Evolutionary conservation across 2,797 vertebrate species (phyloP).

Genomic region (Hephaestus fuliginosus): DNA sequence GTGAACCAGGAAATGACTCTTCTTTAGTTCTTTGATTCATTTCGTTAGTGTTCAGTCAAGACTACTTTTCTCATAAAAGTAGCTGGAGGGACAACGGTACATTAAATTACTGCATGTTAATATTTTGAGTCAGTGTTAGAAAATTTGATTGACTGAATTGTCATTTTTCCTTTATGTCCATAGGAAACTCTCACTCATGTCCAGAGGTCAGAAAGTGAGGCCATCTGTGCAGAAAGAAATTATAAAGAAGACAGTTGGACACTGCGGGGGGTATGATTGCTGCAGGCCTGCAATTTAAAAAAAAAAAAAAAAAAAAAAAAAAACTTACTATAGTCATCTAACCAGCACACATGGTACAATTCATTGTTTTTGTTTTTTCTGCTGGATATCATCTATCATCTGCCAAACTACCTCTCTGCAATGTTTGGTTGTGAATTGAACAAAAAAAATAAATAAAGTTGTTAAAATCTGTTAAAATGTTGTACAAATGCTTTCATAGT

Average conservation of each 20-base stretch:
- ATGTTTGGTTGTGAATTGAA: conserved; percentile 43
- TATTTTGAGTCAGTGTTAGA: background rate
- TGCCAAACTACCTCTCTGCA: conserved; percentile 35
- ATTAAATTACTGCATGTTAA: background rate
- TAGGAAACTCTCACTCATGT: conserved; percentile 51
- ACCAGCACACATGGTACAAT: background rate
- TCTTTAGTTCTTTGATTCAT: background rate
- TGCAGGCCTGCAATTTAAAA: background rate
- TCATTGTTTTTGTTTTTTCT: background rate
- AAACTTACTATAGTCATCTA: background rate
- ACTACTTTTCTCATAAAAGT: background rate
- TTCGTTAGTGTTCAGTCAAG: background rate
- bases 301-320: no score
- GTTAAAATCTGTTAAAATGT: background rate
- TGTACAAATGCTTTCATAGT: background rate
- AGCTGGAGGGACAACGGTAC: background rate
- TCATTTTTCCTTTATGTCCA: background rate
- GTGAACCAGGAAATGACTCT: background rate
- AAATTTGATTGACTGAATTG: background rate
- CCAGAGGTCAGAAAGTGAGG: conserved; percentile 48
- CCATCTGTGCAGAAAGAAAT: conserved; percentile 23
- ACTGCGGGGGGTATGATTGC: conserved; percentile 16
- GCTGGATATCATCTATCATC: background rate
- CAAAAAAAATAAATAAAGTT: conserved; percentile 24
- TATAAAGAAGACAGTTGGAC: conserved; percentile 51